phyloP scores from a whole-genome alignment of 2,888 invertebrate genomes.

The Ischnura elegans region DNA sequence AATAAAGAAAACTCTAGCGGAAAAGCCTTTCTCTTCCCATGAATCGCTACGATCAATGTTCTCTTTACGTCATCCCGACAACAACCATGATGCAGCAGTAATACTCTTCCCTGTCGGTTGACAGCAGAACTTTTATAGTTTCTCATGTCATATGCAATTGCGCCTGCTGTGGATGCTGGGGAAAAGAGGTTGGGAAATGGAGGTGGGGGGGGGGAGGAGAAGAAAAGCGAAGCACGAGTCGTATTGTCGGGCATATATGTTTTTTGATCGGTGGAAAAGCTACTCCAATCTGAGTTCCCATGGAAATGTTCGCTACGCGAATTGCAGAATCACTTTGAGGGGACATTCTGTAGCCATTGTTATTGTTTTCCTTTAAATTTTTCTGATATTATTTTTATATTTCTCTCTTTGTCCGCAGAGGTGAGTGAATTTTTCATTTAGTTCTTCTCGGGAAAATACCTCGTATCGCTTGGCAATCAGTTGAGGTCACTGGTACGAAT shows the following conservation, averaged over 20 bases:
- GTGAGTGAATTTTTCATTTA: too few relatives aligned
- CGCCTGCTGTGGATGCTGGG: not conserved
- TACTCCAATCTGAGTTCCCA: not conserved
- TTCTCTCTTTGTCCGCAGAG: too few relatives aligned
- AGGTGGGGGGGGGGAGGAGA: not conserved
- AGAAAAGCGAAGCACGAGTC: not conserved
- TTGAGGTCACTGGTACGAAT: too few relatives aligned
- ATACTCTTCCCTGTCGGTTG: not conserved
- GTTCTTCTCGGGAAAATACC: too few relatives aligned
- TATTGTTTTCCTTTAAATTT: too few relatives aligned
- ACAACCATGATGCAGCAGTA: not conserved
- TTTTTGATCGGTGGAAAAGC: not conserved
- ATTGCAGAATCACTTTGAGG: not conserved
- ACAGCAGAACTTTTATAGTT: not conserved
- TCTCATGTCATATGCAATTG: constrained; percentile 22
- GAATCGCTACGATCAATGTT: constrained; percentile 37
- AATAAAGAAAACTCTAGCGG: too few relatives aligned
- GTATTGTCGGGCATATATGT: not conserved
- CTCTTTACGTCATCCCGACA: constrained; percentile 43
- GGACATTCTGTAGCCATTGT: too few relatives aligned
- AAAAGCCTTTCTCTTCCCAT: constrained; percentile 24
- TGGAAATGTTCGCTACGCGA: not conserved
- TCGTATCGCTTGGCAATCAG: too few relatives aligned
- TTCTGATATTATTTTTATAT: too few relatives aligned
- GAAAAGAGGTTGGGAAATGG: too few relatives aligned